Evolutionary conservation across 2,797 vertebrate species (phyloP).

Genomic region (Iguana delicatissima): DNA sequence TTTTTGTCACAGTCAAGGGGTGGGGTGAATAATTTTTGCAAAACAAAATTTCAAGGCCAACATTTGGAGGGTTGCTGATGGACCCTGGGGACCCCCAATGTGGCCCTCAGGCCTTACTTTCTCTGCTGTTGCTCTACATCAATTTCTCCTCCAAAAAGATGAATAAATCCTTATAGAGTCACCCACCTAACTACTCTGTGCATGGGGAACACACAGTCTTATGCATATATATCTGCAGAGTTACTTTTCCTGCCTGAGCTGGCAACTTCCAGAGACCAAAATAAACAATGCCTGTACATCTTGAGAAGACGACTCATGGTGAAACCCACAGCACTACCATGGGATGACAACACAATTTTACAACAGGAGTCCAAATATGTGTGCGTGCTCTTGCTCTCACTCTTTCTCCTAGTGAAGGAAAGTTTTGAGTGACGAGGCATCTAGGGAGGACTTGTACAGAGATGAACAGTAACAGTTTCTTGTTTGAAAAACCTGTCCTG

Average conservation of each 20-base stretch:
- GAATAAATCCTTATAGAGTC: no score
- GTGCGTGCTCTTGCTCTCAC: not conserved
- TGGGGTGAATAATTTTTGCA: no score
- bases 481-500: not conserved
- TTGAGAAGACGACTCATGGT: not conserved
- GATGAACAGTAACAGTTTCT: not conserved
- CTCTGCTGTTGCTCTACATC: not conserved
- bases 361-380: not conserved
- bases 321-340: not conserved
- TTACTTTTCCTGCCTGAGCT: no score
- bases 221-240: no score
- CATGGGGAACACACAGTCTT: no score
- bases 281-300: not conserved
- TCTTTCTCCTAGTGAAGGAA: not conserved
- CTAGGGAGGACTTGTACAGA: not conserved
- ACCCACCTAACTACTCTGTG: no score
- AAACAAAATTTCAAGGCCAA: no score
- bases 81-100: no score
- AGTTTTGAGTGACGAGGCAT: not conserved
- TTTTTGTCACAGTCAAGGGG: no score
- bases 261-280: not conserved
- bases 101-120: no score
- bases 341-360: not conserved
- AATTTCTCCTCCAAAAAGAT: not conserved
- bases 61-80: no score